Evolutionary conservation across 2,113 vertebrate species (phyloP).

Genomic region (Tonatia bakeri): DNA sequence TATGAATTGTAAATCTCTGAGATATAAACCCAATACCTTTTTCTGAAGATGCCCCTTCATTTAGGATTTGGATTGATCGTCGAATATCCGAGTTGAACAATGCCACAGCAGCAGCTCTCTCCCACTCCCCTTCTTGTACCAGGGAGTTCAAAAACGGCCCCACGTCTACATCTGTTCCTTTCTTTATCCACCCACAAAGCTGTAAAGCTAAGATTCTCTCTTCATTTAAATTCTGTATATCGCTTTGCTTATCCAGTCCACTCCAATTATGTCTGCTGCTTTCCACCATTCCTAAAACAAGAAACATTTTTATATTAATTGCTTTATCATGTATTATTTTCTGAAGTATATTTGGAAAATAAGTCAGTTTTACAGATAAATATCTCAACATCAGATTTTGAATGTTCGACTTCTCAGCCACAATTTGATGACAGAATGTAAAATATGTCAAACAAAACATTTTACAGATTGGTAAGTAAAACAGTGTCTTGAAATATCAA

Average conservation of each 20-base stretch:
- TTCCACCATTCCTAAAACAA: conserved; percentile 89
- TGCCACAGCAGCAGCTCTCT: conserved; percentile 94
- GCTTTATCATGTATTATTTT: background rate
- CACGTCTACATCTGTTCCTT: conserved; percentile 90
- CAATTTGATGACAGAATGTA: background rate
- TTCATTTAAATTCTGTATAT: conserved; percentile 91
- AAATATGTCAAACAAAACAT: background rate
- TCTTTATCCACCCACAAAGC: conserved; percentile 96
- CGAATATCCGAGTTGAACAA: conserved; percentile 98
- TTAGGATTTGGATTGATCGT: conserved; percentile 95
- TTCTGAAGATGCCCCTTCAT: conserved; percentile 92
- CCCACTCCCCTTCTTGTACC: conserved; percentile 96
- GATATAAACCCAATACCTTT: conserved; percentile 82
- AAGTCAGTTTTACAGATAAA: background rate
- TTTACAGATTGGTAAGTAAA: background rate
- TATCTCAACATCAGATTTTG: background rate
- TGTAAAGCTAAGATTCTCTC: conserved; percentile 93
- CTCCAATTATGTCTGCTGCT: conserved; percentile 89
- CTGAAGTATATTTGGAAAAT: conserved; percentile 7
- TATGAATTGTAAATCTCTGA: background rate
- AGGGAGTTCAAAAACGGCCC: conserved; percentile 92
- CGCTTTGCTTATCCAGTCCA: conserved; percentile 90
- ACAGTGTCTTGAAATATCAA: background rate
- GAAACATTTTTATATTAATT: conserved; percentile 34
- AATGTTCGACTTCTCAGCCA: background rate